These are phyloP conservation scores for Cepaea hortensis DNA, from an alignment of 2,888 invertebrate genomes.

Conservation along the genomic window DNA sequence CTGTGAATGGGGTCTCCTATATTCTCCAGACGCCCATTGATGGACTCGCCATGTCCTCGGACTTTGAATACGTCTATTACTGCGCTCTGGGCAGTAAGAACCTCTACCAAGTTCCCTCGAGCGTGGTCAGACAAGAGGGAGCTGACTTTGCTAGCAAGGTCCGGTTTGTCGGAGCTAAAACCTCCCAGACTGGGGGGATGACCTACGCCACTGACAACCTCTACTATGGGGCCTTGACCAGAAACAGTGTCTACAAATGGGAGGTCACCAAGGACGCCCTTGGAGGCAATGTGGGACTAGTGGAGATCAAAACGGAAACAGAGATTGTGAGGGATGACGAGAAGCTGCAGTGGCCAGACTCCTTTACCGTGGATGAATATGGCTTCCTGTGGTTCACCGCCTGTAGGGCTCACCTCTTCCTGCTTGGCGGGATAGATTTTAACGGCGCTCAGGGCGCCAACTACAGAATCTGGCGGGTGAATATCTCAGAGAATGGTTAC, in stretches of 20 bases:
- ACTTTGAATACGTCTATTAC: conserved; percentile 63
- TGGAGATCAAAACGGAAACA: conserved; percentile 53
- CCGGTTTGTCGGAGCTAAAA: conserved; percentile 59
- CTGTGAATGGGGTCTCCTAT: conserved; percentile 13
- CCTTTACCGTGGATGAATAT: conserved; percentile 56
- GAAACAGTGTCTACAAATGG: conserved; percentile 62
- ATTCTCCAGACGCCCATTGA: conserved; percentile 56
- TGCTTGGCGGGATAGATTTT: conserved; percentile 51
- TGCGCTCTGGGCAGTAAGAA: conserved; percentile 59
- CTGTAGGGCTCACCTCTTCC: conserved; percentile 58
- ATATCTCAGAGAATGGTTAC: conserved; percentile 48
- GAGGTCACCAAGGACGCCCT: conserved; percentile 51
- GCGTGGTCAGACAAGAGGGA: conserved; percentile 53
- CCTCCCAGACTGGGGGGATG: conserved; percentile 61
- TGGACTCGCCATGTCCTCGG: conserved; percentile 66
- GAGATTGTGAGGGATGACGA: conserved; percentile 49
- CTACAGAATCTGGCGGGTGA: conserved; percentile 52
- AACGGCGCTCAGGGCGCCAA: conserved; percentile 42
- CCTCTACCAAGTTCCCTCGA: conserved; percentile 57
- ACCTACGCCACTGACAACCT: conserved; percentile 60
- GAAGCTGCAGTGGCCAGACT: conserved; percentile 64
- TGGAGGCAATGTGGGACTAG: conserved; percentile 41
- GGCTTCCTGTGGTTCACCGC: conserved; percentile 66
- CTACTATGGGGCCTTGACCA: conserved; percentile 60
- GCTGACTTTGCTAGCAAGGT: conserved; percentile 45